Percentiles rank a stretch among this genome's conserved stretches.
Conservation (phyloP, 2,113 vertebrate species). For the Mesocricetus auratus region DNA sequence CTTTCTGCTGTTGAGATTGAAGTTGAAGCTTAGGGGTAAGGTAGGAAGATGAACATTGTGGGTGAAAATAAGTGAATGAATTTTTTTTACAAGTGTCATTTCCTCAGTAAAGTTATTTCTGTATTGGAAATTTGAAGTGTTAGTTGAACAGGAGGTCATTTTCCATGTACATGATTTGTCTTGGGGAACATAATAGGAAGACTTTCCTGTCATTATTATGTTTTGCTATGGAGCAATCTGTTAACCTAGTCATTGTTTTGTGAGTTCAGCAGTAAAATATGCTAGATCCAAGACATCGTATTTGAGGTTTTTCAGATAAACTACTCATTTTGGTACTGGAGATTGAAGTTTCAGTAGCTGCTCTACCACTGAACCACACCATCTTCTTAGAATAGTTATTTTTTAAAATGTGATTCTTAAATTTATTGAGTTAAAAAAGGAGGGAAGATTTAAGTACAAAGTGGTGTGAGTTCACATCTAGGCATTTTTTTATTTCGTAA, state of each 20-base stretch:
- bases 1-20: slow-evolving; percentile 1
- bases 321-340: background rate
- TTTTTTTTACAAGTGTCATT: slow-evolving; percentile 41
- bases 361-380: background rate
- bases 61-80: slow-evolving; percentile 36
- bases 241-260: background rate
- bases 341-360: background rate
- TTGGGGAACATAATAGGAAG: background rate
- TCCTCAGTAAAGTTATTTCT: slow-evolving; percentile 50
- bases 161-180: slow-evolving; percentile 48
- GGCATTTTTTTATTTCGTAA: slow-evolving; percentile 2
- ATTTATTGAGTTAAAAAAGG: slow-evolving; percentile 45
- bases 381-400: background rate
- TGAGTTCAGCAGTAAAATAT: slow-evolving; percentile 36
- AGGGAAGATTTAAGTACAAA: slow-evolving; percentile 42
- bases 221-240: background rate
- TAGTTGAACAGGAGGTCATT: slow-evolving; percentile 52
- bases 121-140: slow-evolving; percentile 46
- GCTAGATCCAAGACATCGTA: background rate
- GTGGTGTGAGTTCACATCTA: background rate
- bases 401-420: slow-evolving; percentile 47
- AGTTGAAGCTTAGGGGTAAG: slow-evolving; percentile 43
- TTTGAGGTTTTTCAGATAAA: slow-evolving; percentile 16
- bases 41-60: slow-evolving; percentile 36
- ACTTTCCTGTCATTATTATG: background rate